phyloP scores from a whole-genome alignment of 2,888 invertebrate species.

The Drosophila prostipennis region DNA sequence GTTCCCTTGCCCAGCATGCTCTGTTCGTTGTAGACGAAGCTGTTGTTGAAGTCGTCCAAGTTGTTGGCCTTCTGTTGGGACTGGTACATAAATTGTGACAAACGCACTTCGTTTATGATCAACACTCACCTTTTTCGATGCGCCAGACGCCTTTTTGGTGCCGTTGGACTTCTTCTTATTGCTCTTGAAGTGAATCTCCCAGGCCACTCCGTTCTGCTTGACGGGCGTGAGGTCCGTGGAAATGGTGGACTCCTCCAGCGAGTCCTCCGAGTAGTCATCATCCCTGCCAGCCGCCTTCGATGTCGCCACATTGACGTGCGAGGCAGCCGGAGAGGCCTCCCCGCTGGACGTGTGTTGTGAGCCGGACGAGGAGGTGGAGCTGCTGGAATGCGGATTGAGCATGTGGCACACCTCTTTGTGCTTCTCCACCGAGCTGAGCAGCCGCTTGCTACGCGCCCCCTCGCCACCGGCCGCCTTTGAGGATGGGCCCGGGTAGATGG shows the following conservation, averaged over 20 bases:
- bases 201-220: constrained; percentile 93
- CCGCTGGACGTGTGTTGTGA: constrained; percentile 70
- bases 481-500: constrained; percentile 87
- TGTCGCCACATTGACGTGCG: constrained; percentile 59
- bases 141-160: constrained; percentile 48
- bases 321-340: constrained; percentile 69
- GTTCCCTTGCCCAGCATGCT: constrained; percentile 88
- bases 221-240: constrained; percentile 86
- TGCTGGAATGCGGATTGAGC: constrained; percentile 76
- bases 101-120: too few relatives aligned
- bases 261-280: constrained; percentile 92
- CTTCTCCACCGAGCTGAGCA: constrained; percentile 88
- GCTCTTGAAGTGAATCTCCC: constrained; percentile 92
- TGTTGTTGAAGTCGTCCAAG: constrained; percentile 60
- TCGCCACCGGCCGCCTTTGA: constrained; percentile 45
- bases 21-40: constrained; percentile 68
- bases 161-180: constrained; percentile 56
- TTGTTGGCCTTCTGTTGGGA: constrained; percentile 38
- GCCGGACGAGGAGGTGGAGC: constrained; percentile 68
- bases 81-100: too few relatives aligned
- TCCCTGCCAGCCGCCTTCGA: constrained; percentile 82
- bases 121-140: constrained; percentile 49
- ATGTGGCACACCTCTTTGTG: constrained; percentile 91
- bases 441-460: constrained; percentile 65
- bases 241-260: constrained; percentile 88